A percentile compares a stretch with the other conserved stretches of the same genome.
phyloP scores from a whole-genome alignment of 2,888 invertebrate genomes.

The Tricholauxania praeusta region DNA sequence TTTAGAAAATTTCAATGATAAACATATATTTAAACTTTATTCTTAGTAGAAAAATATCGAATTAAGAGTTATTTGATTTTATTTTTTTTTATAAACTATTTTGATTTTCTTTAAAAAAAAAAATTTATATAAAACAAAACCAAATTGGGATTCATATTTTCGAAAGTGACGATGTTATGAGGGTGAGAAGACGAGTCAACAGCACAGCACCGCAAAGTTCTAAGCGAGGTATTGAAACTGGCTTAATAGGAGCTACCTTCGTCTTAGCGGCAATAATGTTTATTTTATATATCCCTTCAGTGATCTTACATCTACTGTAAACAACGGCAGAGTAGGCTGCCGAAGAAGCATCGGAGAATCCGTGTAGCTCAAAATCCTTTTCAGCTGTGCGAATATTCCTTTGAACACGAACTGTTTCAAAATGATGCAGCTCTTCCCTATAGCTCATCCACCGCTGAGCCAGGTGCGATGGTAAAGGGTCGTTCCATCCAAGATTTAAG shows the following conservation, averaged over 20 bases:
- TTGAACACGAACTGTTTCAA: slow-evolving; percentile 2
- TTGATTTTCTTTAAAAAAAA: no score
- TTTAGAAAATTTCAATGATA: no score
- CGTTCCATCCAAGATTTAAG: slow-evolving; percentile 41
- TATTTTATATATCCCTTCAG: neutral
- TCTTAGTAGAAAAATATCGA: no score
- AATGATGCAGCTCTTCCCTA: neutral
- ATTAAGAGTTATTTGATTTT: no score
- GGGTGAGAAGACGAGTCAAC: slow-evolving; percentile 14
- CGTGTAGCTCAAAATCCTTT: neutral
- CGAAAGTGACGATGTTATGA: slow-evolving; percentile 35
- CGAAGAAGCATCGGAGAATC: slow-evolving; percentile 7
- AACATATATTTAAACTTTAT: no score
- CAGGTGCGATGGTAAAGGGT: slow-evolving; percentile 32
- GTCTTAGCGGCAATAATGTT: slow-evolving; percentile 2
- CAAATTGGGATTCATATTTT: no score
- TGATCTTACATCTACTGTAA: neutral
- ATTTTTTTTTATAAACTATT: no score
- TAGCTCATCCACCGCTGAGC: slow-evolving; percentile 11
- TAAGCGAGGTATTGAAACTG: slow-evolving; percentile 15
- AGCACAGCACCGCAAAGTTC: slow-evolving; percentile 24
- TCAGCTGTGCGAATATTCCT: neutral
- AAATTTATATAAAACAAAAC: no score
- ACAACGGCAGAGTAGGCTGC: neutral
- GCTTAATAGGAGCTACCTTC: slow-evolving; percentile 4